Conservation (phyloP, 2,113 vertebrate genomes). For the Gymnobelideus leadbeateri region DNA sequence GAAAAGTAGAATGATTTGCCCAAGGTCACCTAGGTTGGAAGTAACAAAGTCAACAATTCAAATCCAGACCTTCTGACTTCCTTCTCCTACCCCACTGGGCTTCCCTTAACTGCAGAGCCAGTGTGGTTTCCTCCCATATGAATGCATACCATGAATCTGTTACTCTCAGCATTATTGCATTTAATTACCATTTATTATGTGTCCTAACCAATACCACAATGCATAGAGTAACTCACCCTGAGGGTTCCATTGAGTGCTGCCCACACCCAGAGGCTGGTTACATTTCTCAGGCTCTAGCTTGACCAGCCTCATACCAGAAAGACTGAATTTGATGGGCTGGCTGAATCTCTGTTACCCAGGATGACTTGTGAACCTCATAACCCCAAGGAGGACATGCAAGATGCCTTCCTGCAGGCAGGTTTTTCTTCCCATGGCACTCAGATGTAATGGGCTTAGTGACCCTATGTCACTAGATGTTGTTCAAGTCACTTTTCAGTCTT, state of each 20-base stretch:
- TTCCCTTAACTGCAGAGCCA: background rate
- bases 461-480: background rate
- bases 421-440: background rate
- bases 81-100: background rate
- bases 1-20: background rate
- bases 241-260: background rate
- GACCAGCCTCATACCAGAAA: background rate
- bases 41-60: background rate
- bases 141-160: background rate
- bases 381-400: background rate
- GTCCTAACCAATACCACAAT: background rate
- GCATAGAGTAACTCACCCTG: background rate
- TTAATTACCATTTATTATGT: slow-evolving; percentile 3
- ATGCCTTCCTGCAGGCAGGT: background rate
- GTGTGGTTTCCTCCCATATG: background rate
- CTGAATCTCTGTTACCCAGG: background rate
- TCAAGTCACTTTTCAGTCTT: background rate
- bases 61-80: background rate
- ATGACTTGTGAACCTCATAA: background rate
- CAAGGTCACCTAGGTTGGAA: background rate
- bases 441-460: background rate
- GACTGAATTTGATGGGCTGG: background rate
- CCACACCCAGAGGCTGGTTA: background rate
- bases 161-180: background rate
- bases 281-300: background rate